Conservation (phyloP, 2,797 vertebrate species). For the Muscicapa striata region DNA sequence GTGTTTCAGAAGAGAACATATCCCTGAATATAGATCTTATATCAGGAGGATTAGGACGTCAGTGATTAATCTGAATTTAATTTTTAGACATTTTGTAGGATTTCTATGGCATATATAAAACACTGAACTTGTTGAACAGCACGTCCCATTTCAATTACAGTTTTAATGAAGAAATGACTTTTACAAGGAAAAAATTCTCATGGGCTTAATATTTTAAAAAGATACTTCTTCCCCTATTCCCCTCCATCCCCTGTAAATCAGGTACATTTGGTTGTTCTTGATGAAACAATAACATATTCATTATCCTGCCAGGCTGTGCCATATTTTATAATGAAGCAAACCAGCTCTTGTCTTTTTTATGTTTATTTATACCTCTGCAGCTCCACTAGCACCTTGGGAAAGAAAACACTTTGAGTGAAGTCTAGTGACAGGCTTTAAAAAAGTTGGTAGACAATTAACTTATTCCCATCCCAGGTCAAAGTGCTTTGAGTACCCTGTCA, state of each 20-base stretch:
- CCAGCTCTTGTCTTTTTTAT: not conserved
- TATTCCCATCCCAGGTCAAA: not conserved
- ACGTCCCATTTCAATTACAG: conserved; percentile 43
- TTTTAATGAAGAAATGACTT: conserved; percentile 63
- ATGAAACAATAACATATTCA: conserved; percentile 29
- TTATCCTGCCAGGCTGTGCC: not conserved
- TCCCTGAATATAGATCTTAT: conserved; percentile 54
- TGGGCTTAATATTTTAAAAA: conserved; percentile 37
- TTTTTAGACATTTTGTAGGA: not conserved
- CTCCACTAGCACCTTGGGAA: not conserved
- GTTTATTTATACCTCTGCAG: not conserved
- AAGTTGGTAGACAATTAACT: not conserved
- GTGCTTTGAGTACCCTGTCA: not conserved
- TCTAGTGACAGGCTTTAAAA: not conserved
- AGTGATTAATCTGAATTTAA: conserved; percentile 60
- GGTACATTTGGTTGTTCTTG: not conserved
- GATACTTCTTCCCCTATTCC: not conserved
- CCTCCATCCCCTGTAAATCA: not conserved
- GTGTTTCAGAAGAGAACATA: conserved; percentile 49
- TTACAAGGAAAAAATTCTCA: conserved; percentile 49
- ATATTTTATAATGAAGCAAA: not conserved
- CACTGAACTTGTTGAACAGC: conserved; percentile 33
- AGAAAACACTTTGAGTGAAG: not conserved
- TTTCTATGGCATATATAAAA: conserved; percentile 37
- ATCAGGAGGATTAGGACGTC: conserved; percentile 53